These are phyloP conservation scores for Carcinoscorpius rotundicauda DNA, from an alignment of 1,140 invertebrate genomes.

Conservation along the genomic window DNA sequence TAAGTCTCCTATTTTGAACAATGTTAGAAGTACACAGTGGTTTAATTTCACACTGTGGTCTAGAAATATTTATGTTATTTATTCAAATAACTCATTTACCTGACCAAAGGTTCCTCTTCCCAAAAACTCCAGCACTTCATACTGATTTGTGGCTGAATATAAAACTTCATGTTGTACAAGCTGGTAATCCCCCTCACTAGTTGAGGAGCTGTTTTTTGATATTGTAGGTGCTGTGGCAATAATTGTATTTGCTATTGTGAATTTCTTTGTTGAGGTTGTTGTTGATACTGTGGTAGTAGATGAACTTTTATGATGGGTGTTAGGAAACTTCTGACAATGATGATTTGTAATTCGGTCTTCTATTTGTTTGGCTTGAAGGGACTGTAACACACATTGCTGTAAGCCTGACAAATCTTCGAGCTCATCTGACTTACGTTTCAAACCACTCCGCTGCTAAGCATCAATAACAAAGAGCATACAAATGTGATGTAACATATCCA, in stretches of 20 bases:
- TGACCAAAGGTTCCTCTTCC: conserved; percentile 98
- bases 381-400: conserved; percentile 11
- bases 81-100: conserved; percentile 29
- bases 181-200: conserved; percentile 88
- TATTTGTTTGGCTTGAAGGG: background rate
- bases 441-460: conserved; percentile 15
- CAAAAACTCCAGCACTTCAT: conserved; percentile 96
- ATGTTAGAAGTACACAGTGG: no score
- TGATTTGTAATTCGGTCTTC: conserved; percentile 1
- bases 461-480: conserved; percentile 22
- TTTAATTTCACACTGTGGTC: no score
- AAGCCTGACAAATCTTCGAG: conserved; percentile 20
- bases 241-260: conserved; percentile 28
- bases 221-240: conserved; percentile 21
- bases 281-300: conserved; percentile 4
- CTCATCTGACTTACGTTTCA: conserved; percentile 15
- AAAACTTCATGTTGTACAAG: conserved; percentile 96
- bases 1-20: no score
- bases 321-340: background rate
- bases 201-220: conserved; percentile 29
- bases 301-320: background rate
- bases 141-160: conserved; percentile 81
- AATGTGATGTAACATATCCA: background rate
- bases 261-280: background rate
- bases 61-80: background rate